Percentiles rank a stretch among this genome's conserved stretches.
Evolutionary conservation across 2,113 vertebrate genomes (phyloP).

Genomic region (Daubentonia madagascariensis): DNA sequence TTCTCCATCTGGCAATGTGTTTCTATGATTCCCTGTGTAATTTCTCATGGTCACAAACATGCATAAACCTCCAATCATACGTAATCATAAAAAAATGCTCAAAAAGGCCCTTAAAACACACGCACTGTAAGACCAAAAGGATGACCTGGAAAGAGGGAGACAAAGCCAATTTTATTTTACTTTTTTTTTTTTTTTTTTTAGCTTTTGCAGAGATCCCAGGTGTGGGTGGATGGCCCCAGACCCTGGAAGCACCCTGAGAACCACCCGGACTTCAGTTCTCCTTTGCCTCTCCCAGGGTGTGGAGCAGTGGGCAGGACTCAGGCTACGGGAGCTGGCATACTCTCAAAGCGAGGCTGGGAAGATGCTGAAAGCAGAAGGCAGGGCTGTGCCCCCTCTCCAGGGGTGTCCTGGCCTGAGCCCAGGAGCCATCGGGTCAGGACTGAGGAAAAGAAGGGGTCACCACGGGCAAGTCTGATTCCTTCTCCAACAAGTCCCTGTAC

Average conservation of each 20-base stretch:
- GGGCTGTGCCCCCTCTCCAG: too few species aligned
- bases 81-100: not conserved
- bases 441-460: too few species aligned
- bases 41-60: not conserved
- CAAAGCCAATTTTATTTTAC: not conserved
- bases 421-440: not conserved
- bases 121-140: not conserved
- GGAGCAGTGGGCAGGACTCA: rapidly evolving
- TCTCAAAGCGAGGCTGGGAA: not conserved
- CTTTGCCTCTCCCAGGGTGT: not conserved
- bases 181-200: not conserved
- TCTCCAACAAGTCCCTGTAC: not conserved
- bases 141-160: not conserved
- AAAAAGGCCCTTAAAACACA: not conserved
- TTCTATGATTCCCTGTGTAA: not conserved
- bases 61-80: not conserved
- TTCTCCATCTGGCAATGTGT: not conserved
- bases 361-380: not conserved
- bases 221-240: not conserved
- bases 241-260: not conserved
- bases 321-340: not conserved
- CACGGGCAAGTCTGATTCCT: not conserved
- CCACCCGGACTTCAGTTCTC: not conserved
- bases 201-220: not conserved
- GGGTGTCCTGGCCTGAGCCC: not conserved